phyloP scores from a whole-genome alignment of 2,888 invertebrate species.

The Idaea aversata region DNA sequence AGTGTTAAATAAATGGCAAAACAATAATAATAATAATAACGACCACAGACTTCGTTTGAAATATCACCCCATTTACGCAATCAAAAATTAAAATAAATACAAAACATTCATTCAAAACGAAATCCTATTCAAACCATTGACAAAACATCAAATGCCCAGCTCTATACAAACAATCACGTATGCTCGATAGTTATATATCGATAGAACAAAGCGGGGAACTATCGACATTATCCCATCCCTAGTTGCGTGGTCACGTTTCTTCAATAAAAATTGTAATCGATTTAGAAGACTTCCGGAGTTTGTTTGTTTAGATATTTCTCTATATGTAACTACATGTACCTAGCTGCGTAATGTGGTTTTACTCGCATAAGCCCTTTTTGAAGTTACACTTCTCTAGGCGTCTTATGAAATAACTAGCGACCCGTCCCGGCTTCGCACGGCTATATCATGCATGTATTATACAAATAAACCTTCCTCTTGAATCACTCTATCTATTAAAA shows the following conservation, averaged over 20 bases:
- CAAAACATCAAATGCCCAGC: not conserved
- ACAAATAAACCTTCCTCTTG: no score
- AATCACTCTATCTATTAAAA: no score
- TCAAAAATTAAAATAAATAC: not conserved
- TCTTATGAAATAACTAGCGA: no score
- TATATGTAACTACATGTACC: not conserved
- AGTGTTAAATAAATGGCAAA: no score
- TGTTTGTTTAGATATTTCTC: not conserved
- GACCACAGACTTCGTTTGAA: no score
- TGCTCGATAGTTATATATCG: not conserved
- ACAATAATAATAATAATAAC: no score
- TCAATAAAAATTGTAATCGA: constrained; percentile 5
- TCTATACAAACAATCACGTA: not conserved
- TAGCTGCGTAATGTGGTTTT: no score
- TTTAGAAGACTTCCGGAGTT: not conserved
- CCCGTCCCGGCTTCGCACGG: no score
- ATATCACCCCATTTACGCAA: not conserved
- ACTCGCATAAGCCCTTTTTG: not conserved
- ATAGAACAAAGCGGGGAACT: not conserved
- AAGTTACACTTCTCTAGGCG: no score
- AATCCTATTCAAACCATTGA: no score
- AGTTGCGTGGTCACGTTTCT: constrained; percentile 8
- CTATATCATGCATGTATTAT: no score
- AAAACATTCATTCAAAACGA: not conserved
- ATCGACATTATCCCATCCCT: constrained; percentile 14